Base-by-base conservation (phyloP, 2,113 vertebrate genomes). In the Nanorana parkeri region DNA sequence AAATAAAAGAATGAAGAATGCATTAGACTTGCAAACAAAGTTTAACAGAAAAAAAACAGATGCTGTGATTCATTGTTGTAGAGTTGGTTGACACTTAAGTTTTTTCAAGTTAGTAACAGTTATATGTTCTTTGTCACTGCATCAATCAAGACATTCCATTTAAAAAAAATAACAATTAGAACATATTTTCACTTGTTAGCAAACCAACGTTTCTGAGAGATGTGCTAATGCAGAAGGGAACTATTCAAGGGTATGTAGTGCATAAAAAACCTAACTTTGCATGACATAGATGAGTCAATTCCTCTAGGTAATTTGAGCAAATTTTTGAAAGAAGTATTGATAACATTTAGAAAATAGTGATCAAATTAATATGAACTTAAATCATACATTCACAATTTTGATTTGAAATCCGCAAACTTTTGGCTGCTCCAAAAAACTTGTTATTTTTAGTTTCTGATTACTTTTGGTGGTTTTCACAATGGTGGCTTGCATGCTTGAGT, bases 31-130 rank as follows among this genome's bases (percentile, higher is more conserved):
- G 65, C 52, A 76, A 74, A 82, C 61, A 75, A 83, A 51, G 63
- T 83, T 76, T 83, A 68, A 68, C 60, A 83, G 17, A 17, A 7
- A 16, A 52, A n/a, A 83, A 83, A 52, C 72, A 83, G 72, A 83
- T 76, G 61, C 24, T 68, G 24, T 56, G 29, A 36, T 24, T 52
- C 56, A n/a, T 74, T 55, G 56, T 64, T 76, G 17, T 17, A 60
- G 71, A 63, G 63, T 51, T 74, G 11, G 15, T 19, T 47, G 1
- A 2, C 26, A 83, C 54, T 68, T 55, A 56, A 19, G 58, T 19
- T 58, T 23, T 74, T 76, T 75, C 32, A 24, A 24, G 65, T 28
- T 63, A 32, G 79, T 28, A 68, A 73, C 15, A 72, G 28, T 23
- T 56, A 36, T 6, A 74, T 32, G 55, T 66, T 75, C 29, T 26